A percentile compares a stretch with the other conserved stretches of the same genome.
These are phyloP conservation scores for Ptychoptera albimana DNA, from an alignment of 2,888 invertebrate genomes.

Conservation along the genomic window DNA sequence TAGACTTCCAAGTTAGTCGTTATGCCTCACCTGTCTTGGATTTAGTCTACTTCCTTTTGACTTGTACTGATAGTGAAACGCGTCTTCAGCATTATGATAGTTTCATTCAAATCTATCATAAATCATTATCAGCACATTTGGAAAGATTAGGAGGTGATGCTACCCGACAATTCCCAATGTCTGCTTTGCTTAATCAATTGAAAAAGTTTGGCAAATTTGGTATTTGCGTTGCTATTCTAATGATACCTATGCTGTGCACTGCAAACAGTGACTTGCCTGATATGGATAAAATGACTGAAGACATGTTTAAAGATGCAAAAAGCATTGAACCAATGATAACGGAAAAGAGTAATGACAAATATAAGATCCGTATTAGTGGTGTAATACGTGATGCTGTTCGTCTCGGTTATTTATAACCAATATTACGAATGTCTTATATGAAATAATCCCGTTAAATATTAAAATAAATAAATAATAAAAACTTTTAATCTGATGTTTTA, in stretches of 20 bases:
- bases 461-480: too few species aligned
- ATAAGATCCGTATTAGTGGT: conserved; percentile 6
- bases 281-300: conserved; percentile 5
- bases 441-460: too few species aligned
- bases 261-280: conserved; percentile 5
- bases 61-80: conserved; percentile 7
- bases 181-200: conserved; percentile 7
- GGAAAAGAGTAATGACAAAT: conserved; percentile 2
- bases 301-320: not conserved
- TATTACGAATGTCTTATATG: too few species aligned
- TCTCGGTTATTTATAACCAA: conserved; percentile 10
- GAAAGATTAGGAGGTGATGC: conserved; percentile 8
- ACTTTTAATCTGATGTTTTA: too few species aligned
- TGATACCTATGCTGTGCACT: conserved; percentile 6
- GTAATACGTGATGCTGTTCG: conserved; percentile 6
- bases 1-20: conserved; percentile 9
- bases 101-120: conserved; percentile 7
- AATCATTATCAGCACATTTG: conserved; percentile 7
- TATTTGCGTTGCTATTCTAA: conserved; percentile 1
- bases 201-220: conserved; percentile 8
- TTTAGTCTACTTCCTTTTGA: conserved; percentile 8
- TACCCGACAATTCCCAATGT: conserved; percentile 7
- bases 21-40: conserved; percentile 9
- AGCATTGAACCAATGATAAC: too few species aligned
- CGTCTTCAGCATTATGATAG: conserved; percentile 9